phyloP scores from a whole-genome alignment of 2,113 vertebrate genomes.

The Epinephelus moara region DNA sequence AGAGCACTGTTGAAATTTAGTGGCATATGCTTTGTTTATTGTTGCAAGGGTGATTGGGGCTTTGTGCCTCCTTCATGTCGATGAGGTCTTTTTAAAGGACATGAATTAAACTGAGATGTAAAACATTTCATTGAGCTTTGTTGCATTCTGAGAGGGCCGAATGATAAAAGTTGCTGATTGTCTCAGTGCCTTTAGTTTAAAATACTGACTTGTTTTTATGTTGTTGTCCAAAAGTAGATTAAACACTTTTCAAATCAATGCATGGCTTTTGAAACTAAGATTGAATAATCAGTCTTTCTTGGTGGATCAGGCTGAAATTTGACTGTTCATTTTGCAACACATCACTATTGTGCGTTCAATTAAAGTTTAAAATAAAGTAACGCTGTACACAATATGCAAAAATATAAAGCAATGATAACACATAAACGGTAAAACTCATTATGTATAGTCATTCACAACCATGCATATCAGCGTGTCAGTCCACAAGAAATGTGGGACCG shows the following conservation, averaged over 20 bases:
- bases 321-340: neutral
- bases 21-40: neutral
- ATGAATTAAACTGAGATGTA: conserved; percentile 29
- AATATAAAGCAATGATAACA: conserved; percentile 29
- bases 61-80: conserved; percentile 15
- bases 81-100: neutral
- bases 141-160: conserved; percentile 3
- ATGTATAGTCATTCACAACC: conserved; percentile 33
- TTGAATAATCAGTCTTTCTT: conserved; percentile 18
- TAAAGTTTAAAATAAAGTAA: conserved; percentile 15
- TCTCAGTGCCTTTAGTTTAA: conserved; percentile 23
- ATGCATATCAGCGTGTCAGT: conserved; percentile 33
- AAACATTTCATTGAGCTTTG: conserved; percentile 37
- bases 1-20: neutral
- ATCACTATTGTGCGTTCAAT: neutral
- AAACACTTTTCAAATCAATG: conserved; percentile 37
- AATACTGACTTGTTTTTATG: conserved; percentile 48
- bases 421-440: conserved; percentile 21
- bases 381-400: conserved; percentile 14
- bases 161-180: conserved; percentile 36
- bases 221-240: conserved; percentile 40
- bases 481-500: conserved; percentile 44
- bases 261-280: conserved; percentile 16
- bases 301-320: conserved; percentile 1
- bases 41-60: neutral